These are phyloP conservation scores for Carassius carassius DNA, from an alignment of 2,113 vertebrate genomes.

Conservation along the genomic window DNA sequence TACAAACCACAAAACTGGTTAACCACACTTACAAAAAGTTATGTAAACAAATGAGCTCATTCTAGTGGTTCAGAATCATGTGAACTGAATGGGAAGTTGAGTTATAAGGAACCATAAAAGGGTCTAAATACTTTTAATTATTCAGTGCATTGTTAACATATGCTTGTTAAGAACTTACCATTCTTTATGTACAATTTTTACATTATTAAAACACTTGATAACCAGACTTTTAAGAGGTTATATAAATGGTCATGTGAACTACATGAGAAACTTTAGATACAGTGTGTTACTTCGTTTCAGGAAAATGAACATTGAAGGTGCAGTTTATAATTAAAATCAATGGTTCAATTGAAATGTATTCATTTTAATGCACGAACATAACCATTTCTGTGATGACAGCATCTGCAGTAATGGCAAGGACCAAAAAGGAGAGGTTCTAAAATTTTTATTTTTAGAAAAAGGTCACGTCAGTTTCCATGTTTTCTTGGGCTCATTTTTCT, in stretches of 20 bases:
- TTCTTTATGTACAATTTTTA: too few species aligned
- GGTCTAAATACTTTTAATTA: background rate
- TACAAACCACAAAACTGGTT: background rate
- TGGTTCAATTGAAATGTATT: background rate
- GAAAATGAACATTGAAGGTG: background rate
- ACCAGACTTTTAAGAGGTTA: background rate
- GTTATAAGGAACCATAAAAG: background rate
- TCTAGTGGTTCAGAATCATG: background rate
- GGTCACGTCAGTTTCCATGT: background rate
- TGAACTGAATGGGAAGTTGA: background rate
- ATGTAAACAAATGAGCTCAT: background rate
- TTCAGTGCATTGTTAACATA: background rate
- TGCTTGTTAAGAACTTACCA: background rate
- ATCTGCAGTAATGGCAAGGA: background rate
- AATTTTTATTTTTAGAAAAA: background rate
- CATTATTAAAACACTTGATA: background rate
- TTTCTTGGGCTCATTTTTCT: background rate
- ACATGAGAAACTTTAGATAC: too few species aligned
- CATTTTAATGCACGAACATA: background rate
- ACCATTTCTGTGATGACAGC: background rate
- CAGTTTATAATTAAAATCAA: background rate
- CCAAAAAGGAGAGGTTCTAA: background rate
- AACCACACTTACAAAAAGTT: background rate
- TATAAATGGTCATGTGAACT: background rate
- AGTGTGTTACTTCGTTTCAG: fast-evolving